Base-by-base conservation (phyloP, 2,888 invertebrate species). In the Tigriopus californicus region DNA sequence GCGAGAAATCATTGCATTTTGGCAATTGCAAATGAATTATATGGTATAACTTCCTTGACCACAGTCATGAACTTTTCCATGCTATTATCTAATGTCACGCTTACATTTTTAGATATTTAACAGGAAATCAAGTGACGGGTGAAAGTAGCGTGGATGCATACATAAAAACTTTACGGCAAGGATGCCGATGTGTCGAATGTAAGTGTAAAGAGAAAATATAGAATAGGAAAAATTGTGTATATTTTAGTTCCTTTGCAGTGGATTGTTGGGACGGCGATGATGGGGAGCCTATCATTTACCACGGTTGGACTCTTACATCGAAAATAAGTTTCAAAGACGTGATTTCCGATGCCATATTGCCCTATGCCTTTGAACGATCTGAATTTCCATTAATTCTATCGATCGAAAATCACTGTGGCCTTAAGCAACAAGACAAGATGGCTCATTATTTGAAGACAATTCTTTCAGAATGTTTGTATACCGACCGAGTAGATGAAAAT, bases 121-220 rank as follows among this genome's bases (percentile, higher is more conserved):
- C 71, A n/a, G 77, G 76, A 46, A 74, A 77, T 63, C 79, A 79
- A 67, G 67, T 80, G 60, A 72, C 72, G 62, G 78, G 79, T 13
- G 74, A 75, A 57, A 78, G 78, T 65, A 76, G 75, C 60, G 74
- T 79, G n/a, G 79, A 79, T 66, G 77, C 75, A 33, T 80, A 79
- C 66, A 75, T 78, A 54, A 69, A 70, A 44, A 78, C 78, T 22
- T 67, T 79, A 58, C 71, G 72, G 62, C 69, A 69, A 62, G 79
- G 79, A 41, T 79, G 78, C 64, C 70, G 78, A 46, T 75, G 78
- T 65, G 71, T 80, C 3, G 79, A 79, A 69, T 67, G 79, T 79
- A 67, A 73, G 75, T 64, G 41, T 11, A 18, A 1, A 51, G n/a
- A n/a, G n/a, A n/a, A n/a, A n/a, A n/a, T n/a, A n/a, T n/a, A n/a